Evolutionary conservation across 1,140 invertebrate species (phyloP), one percentile per base, ranked within the genome.

Genomic region (Rhyzopertha dominica): DNA sequence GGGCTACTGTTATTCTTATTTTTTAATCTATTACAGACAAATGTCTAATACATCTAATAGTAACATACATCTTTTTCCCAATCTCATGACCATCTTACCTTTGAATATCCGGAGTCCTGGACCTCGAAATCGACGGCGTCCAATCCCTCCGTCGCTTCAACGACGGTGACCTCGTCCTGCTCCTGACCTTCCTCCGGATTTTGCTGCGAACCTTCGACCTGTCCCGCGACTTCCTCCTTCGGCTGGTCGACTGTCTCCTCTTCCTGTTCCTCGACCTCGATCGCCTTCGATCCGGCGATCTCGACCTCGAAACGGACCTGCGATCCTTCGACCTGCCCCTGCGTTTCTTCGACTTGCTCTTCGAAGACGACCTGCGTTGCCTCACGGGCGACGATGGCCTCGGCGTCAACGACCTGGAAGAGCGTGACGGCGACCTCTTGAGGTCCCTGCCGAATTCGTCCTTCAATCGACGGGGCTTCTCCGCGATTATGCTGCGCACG

Each of bases 361-460:
- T 29, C 9, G 28, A 10, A 3, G 28, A 29, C 16, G 28, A 10
- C 16, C n/a, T 13, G 62, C 4, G 62, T 63, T 19, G 62, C 58
- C 38, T 8, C 52, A 30, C 13, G 48, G n/a, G 28, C 5, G 29
- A 12, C 17, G 29, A 16, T 12, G 29, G 20, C 17, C 22, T 13
- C 2, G 28, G 53, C 2, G 25, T 26, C 12, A 39, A 8, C 7
- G 22, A 25, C 16, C 23, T 26, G 5, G 19, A 29, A 18, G 49
- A 37, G 23, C 40, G 40, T 16, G 39, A 35, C 26, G 14, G 39
- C 51, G 2, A 25, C 31, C 42, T 17, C 42, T 43, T 19, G 60
- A 56, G 7, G 30, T 89, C 86, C n/a, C 85, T 70, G 0, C 86
- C 86, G 68, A 87, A 90, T 20, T 83, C 78, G 63, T 90, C 87